Conservation (phyloP, 2,797 vertebrate genomes). For the Fundulus diaphanus region DNA sequence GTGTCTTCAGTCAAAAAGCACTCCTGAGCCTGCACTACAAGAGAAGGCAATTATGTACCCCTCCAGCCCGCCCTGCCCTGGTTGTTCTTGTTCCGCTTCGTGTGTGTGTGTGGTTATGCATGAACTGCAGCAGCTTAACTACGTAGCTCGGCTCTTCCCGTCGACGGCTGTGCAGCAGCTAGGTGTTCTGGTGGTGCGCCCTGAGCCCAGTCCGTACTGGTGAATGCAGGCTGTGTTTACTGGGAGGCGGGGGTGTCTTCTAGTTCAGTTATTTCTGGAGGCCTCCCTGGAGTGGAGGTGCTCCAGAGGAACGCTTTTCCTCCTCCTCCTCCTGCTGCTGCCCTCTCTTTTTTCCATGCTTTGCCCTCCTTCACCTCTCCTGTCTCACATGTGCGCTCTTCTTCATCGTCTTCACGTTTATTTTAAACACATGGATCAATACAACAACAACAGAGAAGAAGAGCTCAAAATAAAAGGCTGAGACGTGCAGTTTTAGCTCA, state of each 20-base stretch:
- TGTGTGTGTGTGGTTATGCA: conserved; percentile 25
- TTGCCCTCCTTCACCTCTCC: conserved; percentile 55
- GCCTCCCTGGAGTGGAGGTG: conserved; percentile 71
- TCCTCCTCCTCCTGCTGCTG: conserved; percentile 51
- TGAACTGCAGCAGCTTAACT: background rate
- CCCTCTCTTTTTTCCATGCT: background rate
- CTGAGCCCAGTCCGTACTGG: conserved; percentile 37
- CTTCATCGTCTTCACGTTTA: conserved; percentile 16
- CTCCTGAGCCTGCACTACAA: conserved; percentile 79
- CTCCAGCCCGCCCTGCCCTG: conserved; percentile 22
- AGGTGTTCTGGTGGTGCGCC: conserved; percentile 31
- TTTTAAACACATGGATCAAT: background rate
- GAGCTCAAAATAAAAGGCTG: background rate
- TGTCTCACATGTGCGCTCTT: conserved; percentile 20
- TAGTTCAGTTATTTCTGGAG: conserved; percentile 82
- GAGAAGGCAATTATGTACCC: conserved; percentile 81
- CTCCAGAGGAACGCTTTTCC: conserved; percentile 72
- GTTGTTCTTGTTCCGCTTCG: conserved; percentile 30
- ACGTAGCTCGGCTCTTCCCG: conserved; percentile 9
- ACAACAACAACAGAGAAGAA: background rate
- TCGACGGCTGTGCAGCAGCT: conserved; percentile 12
- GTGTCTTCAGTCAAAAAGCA: conserved; percentile 80
- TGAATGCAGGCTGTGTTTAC: conserved; percentile 42
- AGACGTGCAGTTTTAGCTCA: background rate
- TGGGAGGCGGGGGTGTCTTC: conserved; percentile 65